Conservation (phyloP, 1,140 invertebrate species). For the Cheumatopsyche charites region DNA sequence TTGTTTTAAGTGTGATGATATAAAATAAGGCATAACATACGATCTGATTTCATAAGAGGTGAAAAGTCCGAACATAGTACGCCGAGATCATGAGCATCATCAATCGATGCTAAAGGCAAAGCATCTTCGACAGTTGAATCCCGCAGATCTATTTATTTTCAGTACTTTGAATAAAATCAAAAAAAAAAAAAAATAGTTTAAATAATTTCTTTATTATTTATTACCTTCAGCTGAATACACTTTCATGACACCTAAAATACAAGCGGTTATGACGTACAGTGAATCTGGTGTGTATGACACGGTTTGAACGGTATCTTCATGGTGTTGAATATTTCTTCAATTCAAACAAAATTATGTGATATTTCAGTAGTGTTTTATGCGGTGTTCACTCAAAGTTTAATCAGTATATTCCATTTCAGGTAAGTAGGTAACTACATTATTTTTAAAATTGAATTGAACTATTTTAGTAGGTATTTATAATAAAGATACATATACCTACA, state of each 20-base stretch:
- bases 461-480: too few species aligned
- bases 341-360: background rate
- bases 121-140: slow-evolving; percentile 55
- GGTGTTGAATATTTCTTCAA: slow-evolving; percentile 67
- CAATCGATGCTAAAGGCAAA: slow-evolving; percentile 55
- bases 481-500: too few species aligned
- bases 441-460: too few species aligned
- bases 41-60: slow-evolving; percentile 50
- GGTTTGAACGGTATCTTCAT: slow-evolving; percentile 71
- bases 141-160: slow-evolving; percentile 52
- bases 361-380: background rate
- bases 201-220: background rate
- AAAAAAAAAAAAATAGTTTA: background rate
- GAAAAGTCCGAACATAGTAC: slow-evolving; percentile 72
- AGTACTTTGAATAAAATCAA: background rate
- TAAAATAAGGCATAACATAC: slow-evolving; percentile 46
- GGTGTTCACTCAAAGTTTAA: background rate
- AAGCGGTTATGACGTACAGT: slow-evolving; percentile 69
- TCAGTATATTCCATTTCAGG: too few species aligned
- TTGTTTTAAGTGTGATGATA: slow-evolving; percentile 13
- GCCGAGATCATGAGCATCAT: slow-evolving; percentile 78
- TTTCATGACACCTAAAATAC: slow-evolving; percentile 69
- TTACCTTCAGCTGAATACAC: slow-evolving; percentile 65
- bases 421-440: too few species aligned
- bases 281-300: slow-evolving; percentile 71